Evolutionary conservation across 2,888 invertebrate species (phyloP).

Genomic region (Leucophora obtusa): DNA sequence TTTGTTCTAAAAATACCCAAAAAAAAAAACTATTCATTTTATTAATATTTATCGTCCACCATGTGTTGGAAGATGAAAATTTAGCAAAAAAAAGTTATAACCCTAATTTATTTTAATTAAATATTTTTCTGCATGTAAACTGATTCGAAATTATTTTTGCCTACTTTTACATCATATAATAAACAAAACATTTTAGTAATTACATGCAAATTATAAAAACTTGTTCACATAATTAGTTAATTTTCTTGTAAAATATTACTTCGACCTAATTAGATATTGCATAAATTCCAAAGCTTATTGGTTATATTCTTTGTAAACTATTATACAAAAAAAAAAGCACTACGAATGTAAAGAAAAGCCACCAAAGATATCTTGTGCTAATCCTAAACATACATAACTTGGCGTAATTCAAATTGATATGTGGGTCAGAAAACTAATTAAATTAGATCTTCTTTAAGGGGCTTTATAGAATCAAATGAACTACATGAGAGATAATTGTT

Average conservation of each 20-base stretch:
- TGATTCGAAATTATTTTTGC: no score
- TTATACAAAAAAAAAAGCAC: neutral
- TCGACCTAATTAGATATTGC: slow-evolving; percentile 53
- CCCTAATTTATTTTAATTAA: no score
- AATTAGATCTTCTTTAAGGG: slow-evolving; percentile 49
- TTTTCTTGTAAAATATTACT: slow-evolving; percentile 36
- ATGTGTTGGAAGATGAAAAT: no score
- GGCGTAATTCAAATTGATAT: slow-evolving; percentile 32
- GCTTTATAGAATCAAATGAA: neutral
- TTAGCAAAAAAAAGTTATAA: no score
- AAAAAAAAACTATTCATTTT: no score
- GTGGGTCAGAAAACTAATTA: slow-evolving; percentile 62
- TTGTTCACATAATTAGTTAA: slow-evolving; percentile 24
- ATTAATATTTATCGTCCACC: no score
- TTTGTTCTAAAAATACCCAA: no score
- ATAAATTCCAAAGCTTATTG: slow-evolving; percentile 41
- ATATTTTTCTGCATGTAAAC: no score
- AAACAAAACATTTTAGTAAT: slow-evolving; percentile 1
- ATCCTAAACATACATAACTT: slow-evolving; percentile 21
- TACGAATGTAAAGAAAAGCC: neutral
- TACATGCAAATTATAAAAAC: slow-evolving; percentile 52
- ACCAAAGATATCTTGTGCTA: neutral
- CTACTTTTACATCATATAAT: no score
- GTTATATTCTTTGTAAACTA: slow-evolving; percentile 15
- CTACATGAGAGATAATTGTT: neutral